Base-by-base conservation (phyloP, 1,140 invertebrate species). In the Trachelipus rathkii region DNA sequence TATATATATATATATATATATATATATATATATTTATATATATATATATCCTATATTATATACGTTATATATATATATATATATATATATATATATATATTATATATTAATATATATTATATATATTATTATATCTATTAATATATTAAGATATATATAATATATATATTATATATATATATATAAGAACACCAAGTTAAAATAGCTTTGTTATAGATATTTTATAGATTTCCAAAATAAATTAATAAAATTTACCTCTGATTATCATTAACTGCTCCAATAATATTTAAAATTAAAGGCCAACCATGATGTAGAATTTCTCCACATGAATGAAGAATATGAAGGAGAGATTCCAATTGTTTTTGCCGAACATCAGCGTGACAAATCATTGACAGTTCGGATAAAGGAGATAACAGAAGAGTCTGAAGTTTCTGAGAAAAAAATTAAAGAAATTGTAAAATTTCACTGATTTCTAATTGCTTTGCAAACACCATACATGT, bases 291-390 rank as follows among this genome's bases (percentile, higher is more conserved):
- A 74, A 98, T 91, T 70, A 95, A 89, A 33, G 96, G 95, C 96
- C 96, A 99, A 44, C 95, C 95, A 85, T 95, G 92, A 19, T 92
- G 91, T 15, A 98, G 86, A 70, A 91, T 92, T 83, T 98, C 95
- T 3, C 96, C 96, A 83, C 93, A 91, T 69, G 91, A 92, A 87
- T 98, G 96, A 24, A 99, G 87, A 79, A 98, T 91, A 84, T 96
- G 91, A 45, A 97, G 88, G 10, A 96, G 92, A 85, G 96, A 98
- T 83, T 99, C 95, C 77, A 99, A 86, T 87, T 99, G 97, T 73
- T 95, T 89, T 83, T 96, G 94, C 78, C 96, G 88, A 15, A 99
- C 96, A 87, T 99, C 96, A 53, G 92, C 91, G 84, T 96, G 95
- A 74, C 91, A 88, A 68, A 97, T 93, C 0, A 90, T 89, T 8